Evolutionary conservation across 2,113 vertebrate genomes (phyloP).

Genomic region (Arizona elegans): DNA sequence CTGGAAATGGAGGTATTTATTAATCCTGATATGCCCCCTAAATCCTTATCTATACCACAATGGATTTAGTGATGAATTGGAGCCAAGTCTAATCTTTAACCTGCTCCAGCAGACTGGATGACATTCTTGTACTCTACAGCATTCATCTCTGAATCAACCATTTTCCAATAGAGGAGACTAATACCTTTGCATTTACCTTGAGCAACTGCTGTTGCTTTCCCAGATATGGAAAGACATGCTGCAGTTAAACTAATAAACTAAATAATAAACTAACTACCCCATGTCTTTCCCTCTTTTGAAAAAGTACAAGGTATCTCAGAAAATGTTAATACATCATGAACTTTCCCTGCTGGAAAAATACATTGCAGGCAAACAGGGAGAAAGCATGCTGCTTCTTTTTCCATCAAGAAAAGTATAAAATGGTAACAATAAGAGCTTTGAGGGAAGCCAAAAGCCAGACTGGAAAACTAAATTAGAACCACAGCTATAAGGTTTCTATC

Average conservation of each 20-base stretch:
- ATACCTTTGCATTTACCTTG: neutral
- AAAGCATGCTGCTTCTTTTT: neutral
- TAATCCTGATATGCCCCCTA: neutral
- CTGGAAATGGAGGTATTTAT: neutral
- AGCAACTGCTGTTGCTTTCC: neutral
- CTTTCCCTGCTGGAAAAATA: neutral
- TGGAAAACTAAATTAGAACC: neutral
- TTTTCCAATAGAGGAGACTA: neutral
- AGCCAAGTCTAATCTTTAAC: neutral
- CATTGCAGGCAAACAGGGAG: neutral
- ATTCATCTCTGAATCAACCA: neutral
- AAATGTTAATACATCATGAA: neutral
- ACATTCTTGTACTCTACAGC: neutral
- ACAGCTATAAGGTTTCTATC: neutral
- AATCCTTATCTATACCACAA: neutral
- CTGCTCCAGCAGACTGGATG: neutral
- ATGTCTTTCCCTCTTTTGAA: neutral
- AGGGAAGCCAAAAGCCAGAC: neutral
- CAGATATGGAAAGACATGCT: neutral
- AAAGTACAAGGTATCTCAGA: neutral
- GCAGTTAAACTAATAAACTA: neutral
- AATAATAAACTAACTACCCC: neutral
- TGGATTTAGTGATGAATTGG: neutral
- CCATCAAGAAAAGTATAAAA: neutral
- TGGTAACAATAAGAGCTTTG: neutral